phyloP scores from a whole-genome alignment of 1,140 invertebrate genomes.

The Drosophila serrata region DNA sequence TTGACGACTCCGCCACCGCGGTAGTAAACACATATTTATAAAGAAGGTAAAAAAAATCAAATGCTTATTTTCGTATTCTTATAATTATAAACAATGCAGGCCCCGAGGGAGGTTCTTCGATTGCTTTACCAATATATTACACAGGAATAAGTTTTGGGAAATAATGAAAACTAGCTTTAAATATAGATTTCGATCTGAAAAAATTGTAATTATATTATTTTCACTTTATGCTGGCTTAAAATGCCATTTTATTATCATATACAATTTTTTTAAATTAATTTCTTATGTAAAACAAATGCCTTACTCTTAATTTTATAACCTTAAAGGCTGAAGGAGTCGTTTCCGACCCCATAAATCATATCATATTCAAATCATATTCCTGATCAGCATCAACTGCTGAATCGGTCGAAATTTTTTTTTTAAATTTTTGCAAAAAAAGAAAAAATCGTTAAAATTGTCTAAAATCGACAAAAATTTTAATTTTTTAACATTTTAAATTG shows the following conservation, averaged over 20 bases:
- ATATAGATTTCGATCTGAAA: background rate
- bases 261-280: background rate
- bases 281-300: too few species aligned
- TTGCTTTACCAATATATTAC: background rate
- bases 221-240: background rate
- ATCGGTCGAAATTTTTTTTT: too few species aligned
- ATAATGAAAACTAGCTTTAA: background rate
- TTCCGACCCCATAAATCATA: too few species aligned
- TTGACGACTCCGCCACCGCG: background rate
- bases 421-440: too few species aligned
- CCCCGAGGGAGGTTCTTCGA: background rate
- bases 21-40: constrained; percentile 1
- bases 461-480: too few species aligned
- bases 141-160: too few species aligned
- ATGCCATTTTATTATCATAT: background rate
- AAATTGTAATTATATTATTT: background rate
- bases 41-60: constrained; percentile 2
- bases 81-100: constrained; percentile 13
- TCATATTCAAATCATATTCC: too few species aligned
- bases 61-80: constrained; percentile 14
- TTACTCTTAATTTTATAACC: too few species aligned
- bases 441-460: too few species aligned
- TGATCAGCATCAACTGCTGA: too few species aligned
- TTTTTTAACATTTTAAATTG: too few species aligned
- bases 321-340: too few species aligned